Conservation (phyloP, 2,888 invertebrate species). For the Lamellibrachia columna region DNA sequence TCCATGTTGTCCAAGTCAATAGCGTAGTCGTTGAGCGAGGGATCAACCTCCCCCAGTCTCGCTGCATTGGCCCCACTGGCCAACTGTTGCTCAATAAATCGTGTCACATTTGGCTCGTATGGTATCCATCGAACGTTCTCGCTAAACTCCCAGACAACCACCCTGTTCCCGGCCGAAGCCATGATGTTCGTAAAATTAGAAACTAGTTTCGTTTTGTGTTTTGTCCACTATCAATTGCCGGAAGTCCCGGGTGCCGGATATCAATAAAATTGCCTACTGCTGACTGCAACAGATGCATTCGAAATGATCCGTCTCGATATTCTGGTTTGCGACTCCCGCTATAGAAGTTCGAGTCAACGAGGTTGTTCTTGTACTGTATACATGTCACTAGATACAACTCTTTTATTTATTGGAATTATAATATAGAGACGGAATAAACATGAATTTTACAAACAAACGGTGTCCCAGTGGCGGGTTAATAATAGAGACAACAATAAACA, state of each 20-base stretch:
- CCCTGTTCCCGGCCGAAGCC: not conserved
- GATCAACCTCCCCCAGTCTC: not conserved
- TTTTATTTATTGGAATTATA: no score
- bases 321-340: no score
- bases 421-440: no score
- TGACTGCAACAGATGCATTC: no score
- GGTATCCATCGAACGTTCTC: not conserved
- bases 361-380: no score
- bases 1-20: not conserved
- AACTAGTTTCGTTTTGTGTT: not conserved
- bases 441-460: no score
- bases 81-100: not conserved
- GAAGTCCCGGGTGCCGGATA: not conserved
- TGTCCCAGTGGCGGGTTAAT: no score
- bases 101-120: not conserved
- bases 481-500: no score
- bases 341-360: no score
- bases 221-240: not conserved
- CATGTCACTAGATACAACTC: no score
- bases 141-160: not conserved
- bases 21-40: not conserved
- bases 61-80: not conserved
- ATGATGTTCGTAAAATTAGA: not conserved
- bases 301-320: no score
- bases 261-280: not conserved